These are phyloP conservation scores for Eleginops maclovinus DNA, from an alignment of 2,113 vertebrate genomes.

Conservation along the genomic window DNA sequence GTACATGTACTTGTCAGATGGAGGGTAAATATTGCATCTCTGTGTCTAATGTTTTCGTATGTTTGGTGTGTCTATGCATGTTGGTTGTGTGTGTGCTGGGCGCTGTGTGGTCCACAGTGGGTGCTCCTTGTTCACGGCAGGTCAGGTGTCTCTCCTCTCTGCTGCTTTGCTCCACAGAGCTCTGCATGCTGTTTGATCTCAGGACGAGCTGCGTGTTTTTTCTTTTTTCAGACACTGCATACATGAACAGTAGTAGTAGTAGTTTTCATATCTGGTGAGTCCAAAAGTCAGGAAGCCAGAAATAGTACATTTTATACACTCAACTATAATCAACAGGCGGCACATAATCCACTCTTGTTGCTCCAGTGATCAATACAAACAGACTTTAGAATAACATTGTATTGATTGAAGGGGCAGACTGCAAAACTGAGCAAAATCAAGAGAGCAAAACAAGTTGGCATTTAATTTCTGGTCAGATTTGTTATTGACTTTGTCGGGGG, in stretches of 20 bases:
- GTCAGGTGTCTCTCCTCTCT: conserved; percentile 49
- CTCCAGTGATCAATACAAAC: neutral
- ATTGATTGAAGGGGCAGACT: neutral
- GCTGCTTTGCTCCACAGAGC: conserved; percentile 30
- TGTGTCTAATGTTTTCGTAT: conserved; percentile 5
- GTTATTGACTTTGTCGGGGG: neutral
- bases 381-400: neutral
- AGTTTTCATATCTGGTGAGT: conserved; percentile 20
- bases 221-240: conserved; percentile 2
- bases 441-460: neutral
- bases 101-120: conserved; percentile 48
- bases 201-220: conserved; percentile 32
- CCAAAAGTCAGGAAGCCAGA: neutral
- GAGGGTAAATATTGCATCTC: conserved; percentile 30
- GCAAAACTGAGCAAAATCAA: neutral
- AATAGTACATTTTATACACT: neutral
- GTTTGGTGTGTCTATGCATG: conserved; percentile 4
- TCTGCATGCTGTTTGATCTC: conserved; percentile 56
- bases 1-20: conserved; percentile 39
- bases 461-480: neutral
- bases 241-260: neutral
- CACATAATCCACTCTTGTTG: neutral
- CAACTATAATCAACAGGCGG: neutral
- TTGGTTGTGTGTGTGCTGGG: neutral
- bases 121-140: conserved; percentile 52